Evolutionary conservation across 2,113 vertebrate species (phyloP).

Genomic region (Channa maculata): DNA sequence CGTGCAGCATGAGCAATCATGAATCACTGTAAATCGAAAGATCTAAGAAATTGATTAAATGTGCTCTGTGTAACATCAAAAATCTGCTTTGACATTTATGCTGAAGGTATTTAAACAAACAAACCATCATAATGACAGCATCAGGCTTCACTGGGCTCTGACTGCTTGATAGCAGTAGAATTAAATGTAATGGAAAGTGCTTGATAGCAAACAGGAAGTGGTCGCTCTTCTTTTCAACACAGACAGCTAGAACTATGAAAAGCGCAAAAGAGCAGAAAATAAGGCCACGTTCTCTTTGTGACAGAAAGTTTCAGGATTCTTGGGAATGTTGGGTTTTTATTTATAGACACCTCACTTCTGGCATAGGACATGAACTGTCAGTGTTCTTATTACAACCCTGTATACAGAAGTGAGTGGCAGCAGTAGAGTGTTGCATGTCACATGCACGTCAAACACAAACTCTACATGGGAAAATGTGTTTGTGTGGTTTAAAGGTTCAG

Average conservation of each 20-base stretch:
- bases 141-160: not conserved
- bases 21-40: not conserved
- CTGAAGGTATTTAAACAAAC: conserved; percentile 3
- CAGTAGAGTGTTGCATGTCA: too few species aligned
- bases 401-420: not conserved
- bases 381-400: not conserved
- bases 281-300: conserved; percentile 20
- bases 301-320: conserved; percentile 14
- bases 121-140: not conserved
- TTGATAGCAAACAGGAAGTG: conserved; percentile 39
- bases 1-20: not conserved
- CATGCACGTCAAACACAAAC: not conserved
- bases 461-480: not conserved
- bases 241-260: not conserved
- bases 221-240: not conserved
- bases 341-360: not conserved
- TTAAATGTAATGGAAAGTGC: conserved; percentile 23
- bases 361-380: not conserved
- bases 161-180: too few species aligned
- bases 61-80: not conserved
- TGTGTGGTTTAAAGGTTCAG: conserved; percentile 86
- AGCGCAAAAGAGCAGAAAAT: not conserved
- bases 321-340: conserved; percentile 23
- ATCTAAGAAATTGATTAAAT: not conserved
- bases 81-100: too few species aligned